Base-by-base conservation (phyloP, 2,888 invertebrate genomes). In the Asteroscopus sphinx region DNA sequence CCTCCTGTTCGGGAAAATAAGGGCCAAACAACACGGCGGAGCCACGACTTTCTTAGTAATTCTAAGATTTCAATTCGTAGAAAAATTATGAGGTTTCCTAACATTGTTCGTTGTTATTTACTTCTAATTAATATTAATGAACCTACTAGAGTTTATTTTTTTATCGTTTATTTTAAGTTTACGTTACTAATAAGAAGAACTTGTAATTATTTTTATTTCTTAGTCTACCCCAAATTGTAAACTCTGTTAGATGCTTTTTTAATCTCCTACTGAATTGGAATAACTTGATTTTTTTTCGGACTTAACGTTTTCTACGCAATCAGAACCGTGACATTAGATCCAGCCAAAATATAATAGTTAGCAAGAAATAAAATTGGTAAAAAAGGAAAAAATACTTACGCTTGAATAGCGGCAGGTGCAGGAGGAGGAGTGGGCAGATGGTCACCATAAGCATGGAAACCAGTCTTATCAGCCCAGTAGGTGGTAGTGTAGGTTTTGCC, bases 401-500 rank as follows among this genome's bases (percentile, higher is more conserved):
- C 81, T 53, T 92, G 90, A 39, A 91, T 88, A 36, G 85, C 89
- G 0, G 86, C 71, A 3, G 91, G 91, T n/a, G 88, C 80, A 0
- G 93, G 90, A 0, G 90, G 91, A 1, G 94, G 85, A 5, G 85
- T 90, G 5, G 95, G 95, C 21, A 95, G 75, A 56, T 95, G 95
- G 53, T 89, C 92, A 1, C 94, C 95, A 16, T 64, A 83, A 0
- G 94, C 93, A 47, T 93, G 93, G 89, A 79, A 95, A 0, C 95
- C 95, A 17, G 86, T 91, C 15, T 90, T 81, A 67, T 94, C 95
- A 21, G 94, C 94, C 86, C 89, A 93, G 78, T 90, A 95, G 1
- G 83, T 90, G 17, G 92, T 91, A 0, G 90, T 90, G 88, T 94
- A 94, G 8, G 83, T 79, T 67, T 87, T 91, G 71, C 93, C 94